Evolutionary conservation across 2,888 invertebrate genomes (phyloP), one percentile per base, ranked within the genome.

Genomic region (Lacanobia oleracea): DNA sequence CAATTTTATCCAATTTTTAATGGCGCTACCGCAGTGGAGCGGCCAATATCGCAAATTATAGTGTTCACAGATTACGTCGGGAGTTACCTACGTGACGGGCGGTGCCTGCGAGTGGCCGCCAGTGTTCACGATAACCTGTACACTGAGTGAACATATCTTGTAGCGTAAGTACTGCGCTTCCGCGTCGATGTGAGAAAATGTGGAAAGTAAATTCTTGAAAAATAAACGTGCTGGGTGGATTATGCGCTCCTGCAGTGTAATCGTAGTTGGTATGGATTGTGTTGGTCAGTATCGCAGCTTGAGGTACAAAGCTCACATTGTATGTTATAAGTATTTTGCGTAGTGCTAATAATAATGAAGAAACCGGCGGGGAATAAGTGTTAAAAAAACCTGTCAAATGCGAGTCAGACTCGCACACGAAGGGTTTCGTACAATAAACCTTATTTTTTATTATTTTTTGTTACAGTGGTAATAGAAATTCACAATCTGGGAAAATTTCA

Each of bases 11-110:
- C 91, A 90, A 93, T 94, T 93, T 91, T 92, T 86, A 87, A 87
- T 87, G 83, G 83, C 92, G 94, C 95, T 94, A 94, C 95, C 90
- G 94, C 92, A 81, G 85, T 79, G 85, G 87, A 72, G 87, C 92
- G 92, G 92, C 88, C 93, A 95, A 95, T 95, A 94, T 93, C 90
- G 90, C 91, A 94, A 95, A 95, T 95, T 95, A 95, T 89, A 94
- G 94, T 92, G 93, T 92, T 91, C 90, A 91, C 91, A 93, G 92
- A 95, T 95, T 94, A 90, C 92, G 86, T 83, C 88, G 87, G 88
- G 89, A 90, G 90, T 88, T 89, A 88, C 88, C 86, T 89, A 92
- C 93, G 93, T 92, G 93, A 92, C 90, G 86, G 77, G 56, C 68
- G 83, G 73, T 68, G 63, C 73, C 48, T 73, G 60, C 75, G 74